Percentiles rank a stretch among this genome's conserved stretches.
These are phyloP conservation scores for Betta splendens DNA, from an alignment of 2,797 vertebrate genomes.

Conservation along the genomic window DNA sequence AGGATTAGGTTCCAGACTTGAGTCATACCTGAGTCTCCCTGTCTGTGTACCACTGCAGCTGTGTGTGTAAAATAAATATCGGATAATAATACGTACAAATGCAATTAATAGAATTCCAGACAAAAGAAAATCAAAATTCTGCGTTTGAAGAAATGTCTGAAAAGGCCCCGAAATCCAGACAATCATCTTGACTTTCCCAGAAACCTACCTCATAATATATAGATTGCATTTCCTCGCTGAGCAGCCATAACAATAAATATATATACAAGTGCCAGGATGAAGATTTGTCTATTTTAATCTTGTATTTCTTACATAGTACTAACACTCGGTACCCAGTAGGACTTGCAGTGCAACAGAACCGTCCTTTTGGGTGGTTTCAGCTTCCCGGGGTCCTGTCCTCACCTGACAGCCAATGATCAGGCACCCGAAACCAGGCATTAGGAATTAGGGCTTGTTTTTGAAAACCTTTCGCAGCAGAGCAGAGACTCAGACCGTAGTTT, in stretches of 20 bases:
- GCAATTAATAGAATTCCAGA: too few species aligned
- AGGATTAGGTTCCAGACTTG: conserved; percentile 75
- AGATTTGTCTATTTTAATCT: neutral
- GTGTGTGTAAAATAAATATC: too few species aligned
- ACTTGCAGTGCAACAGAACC: too few species aligned
- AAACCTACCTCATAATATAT: too few species aligned
- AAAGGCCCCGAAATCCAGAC: too few species aligned
- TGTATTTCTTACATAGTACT: neutral
- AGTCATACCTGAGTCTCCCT: conserved; percentile 57
- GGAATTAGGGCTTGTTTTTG: conserved; percentile 29
- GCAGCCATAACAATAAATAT: neutral
- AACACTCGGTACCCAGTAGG: too few species aligned
- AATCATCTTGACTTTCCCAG: too few species aligned
- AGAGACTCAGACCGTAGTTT: conserved; percentile 30
- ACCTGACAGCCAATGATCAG: conserved; percentile 30
- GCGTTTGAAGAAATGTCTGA: too few species aligned
- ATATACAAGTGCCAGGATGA: neutral
- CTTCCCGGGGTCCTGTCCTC: conserved; percentile 34
- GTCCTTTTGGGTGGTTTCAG: conserved; percentile 26
- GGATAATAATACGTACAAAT: too few species aligned
- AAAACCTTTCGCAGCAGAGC: conserved; percentile 12
- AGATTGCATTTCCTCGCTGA: neutral
- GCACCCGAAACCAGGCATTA: conserved; percentile 49
- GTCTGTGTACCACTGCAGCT: too few species aligned
- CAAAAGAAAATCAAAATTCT: too few species aligned